Percentiles rank a stretch among this genome's conserved stretches.
These are phyloP conservation scores for Stomatorhinus ivindoensis DNA, from an alignment of 2,113 vertebrate genomes.

Conservation along the genomic window DNA sequence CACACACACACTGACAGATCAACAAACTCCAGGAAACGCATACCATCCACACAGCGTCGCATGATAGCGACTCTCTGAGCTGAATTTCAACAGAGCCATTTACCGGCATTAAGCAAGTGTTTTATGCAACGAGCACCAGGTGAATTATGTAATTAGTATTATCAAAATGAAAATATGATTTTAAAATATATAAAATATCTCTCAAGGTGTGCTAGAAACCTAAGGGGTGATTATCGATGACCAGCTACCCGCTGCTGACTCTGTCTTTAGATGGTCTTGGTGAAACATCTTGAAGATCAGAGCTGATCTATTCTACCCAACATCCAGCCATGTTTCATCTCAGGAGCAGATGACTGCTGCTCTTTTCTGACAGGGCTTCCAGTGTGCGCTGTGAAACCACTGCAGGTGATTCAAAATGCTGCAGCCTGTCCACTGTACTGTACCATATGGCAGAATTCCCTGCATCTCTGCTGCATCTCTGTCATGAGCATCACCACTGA, in stretches of 20 bases:
- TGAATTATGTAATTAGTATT: background rate
- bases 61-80: background rate
- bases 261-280: background rate
- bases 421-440: background rate
- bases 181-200: background rate
- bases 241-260: background rate
- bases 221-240: too few relatives aligned
- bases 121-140: too few relatives aligned
- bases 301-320: background rate
- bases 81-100: background rate
- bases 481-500: background rate
- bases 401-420: background rate
- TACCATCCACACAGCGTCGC: background rate
- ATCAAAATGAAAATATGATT: background rate
- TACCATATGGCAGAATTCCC: background rate
- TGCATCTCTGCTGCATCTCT: background rate
- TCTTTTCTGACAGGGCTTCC: background rate
- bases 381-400: background rate
- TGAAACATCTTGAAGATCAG: background rate
- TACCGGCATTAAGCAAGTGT: too few relatives aligned
- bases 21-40: too few relatives aligned
- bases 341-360: background rate
- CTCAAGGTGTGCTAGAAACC: too few relatives aligned
- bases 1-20: too few relatives aligned
- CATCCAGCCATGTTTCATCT: background rate